Evolutionary conservation across 2,113 vertebrate genomes (phyloP).

Genomic region (Crotalus helleri): DNA sequence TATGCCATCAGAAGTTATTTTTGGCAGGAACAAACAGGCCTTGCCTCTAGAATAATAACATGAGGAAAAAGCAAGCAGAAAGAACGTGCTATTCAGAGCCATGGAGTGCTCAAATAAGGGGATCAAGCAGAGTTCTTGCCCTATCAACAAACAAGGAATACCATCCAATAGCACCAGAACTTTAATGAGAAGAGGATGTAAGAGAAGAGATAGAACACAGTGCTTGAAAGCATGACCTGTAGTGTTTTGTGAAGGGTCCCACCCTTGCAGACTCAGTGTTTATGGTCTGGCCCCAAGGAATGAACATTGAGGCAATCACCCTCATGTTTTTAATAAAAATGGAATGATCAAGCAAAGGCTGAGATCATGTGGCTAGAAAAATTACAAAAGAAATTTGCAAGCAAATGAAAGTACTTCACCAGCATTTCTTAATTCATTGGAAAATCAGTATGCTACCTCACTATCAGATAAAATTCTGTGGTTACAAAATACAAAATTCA

Average conservation of each 20-base stretch:
- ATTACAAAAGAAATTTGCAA: background rate
- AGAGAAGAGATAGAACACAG: background rate
- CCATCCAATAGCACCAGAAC: background rate
- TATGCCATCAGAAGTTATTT: background rate
- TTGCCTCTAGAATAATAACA: background rate
- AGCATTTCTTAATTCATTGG: background rate
- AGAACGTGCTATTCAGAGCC: background rate
- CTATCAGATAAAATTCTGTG: background rate
- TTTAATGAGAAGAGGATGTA: background rate
- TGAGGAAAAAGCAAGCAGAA: background rate
- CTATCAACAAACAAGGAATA: background rate
- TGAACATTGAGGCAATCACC: background rate
- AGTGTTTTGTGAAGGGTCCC: background rate
- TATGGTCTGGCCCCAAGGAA: background rate
- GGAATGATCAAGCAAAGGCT: background rate
- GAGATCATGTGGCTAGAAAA: background rate
- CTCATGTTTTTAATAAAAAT: background rate
- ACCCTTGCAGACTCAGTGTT: background rate
- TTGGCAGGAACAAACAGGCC: background rate
- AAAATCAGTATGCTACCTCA: background rate
- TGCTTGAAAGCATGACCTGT: background rate
- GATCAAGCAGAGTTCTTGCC: background rate
- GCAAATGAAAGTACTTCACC: background rate
- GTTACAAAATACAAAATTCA: background rate
- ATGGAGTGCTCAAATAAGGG: background rate